Percentiles rank a stretch among this genome's conserved stretches.
Evolutionary conservation across 2,888 invertebrate species (phyloP).

Genomic region (Gari tellinella): DNA sequence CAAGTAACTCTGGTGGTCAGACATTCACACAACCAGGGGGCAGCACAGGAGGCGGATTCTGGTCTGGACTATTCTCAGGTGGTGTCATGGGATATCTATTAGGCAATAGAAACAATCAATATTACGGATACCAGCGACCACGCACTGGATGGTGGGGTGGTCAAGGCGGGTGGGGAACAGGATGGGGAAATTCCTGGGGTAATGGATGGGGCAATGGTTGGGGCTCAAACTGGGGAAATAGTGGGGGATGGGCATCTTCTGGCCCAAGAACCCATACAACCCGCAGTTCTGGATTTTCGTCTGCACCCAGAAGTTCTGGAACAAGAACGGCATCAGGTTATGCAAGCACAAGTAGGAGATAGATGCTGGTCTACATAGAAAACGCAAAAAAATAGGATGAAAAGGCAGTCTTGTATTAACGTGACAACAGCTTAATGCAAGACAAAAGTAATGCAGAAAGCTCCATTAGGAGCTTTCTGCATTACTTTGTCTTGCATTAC

Average conservation of each 20-base stretch:
- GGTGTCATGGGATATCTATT: slow-evolving; percentile 76
- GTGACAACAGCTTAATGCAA: no score
- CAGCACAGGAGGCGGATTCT: slow-evolving; percentile 69
- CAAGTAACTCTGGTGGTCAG: slow-evolving; percentile 25
- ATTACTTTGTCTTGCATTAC: no score
- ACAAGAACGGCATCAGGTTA: slow-evolving; percentile 78
- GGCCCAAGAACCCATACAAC: slow-evolving; percentile 12
- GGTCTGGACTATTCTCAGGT: slow-evolving; percentile 78
- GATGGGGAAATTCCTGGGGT: slow-evolving; percentile 32
- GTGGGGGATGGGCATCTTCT: slow-evolving; percentile 12
- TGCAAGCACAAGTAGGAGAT: slow-evolving; percentile 76
- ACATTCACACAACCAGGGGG: slow-evolving; percentile 42
- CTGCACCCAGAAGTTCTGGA: slow-evolving; percentile 56
- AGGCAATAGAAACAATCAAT: slow-evolving; percentile 64
- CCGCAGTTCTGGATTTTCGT: slow-evolving; percentile 24
- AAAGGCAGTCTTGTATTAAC: no score
- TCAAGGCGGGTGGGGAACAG: slow-evolving; percentile 44
- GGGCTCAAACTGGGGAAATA: background rate
- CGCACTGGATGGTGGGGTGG: slow-evolving; percentile 48
- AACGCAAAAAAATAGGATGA: background rate
- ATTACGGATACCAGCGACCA: slow-evolving; percentile 28
- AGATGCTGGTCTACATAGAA: no score
- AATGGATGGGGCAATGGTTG: slow-evolving; percentile 47
- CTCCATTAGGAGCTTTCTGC: no score
- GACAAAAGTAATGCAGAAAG: no score